Evolutionary conservation across 2,888 invertebrate genomes (phyloP).

Genomic region (Poecilobothrus nobilitatus): DNA sequence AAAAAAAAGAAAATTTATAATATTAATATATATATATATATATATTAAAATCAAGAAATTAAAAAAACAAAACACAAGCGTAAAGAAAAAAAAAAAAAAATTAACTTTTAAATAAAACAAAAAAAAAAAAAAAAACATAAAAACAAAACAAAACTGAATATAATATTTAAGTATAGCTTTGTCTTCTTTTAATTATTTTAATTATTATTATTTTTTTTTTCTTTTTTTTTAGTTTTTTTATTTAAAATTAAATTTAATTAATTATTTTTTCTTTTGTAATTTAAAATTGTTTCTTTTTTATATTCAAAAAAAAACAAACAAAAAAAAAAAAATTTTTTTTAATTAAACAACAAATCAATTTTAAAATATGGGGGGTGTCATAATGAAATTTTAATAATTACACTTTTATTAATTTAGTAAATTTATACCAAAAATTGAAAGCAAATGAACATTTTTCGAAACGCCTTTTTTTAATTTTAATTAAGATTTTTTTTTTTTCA

Average conservation of each 20-base stretch:
- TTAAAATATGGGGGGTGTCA: too few species aligned
- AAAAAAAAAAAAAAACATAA: conserved; percentile 20
- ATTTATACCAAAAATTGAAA: too few species aligned
- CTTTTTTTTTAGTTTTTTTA: conserved; percentile 22
- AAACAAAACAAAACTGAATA: conserved; percentile 21
- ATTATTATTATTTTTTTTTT: too few species aligned
- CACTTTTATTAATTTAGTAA: too few species aligned
- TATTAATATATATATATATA: conserved; percentile 15
- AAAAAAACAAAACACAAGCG: background rate
- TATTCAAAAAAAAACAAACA: conserved; percentile 17
- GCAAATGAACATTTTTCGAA: too few species aligned
- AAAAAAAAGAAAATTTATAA: conserved; percentile 23
- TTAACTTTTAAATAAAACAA: conserved; percentile 13
- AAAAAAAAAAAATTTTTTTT: background rate
- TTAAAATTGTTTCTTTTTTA: too few species aligned
- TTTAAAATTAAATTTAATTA: conserved; percentile 20
- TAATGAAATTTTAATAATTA: too few species aligned
- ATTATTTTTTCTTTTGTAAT: conserved; percentile 9
- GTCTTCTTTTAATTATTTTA: conserved; percentile 14
- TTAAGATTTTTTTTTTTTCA: too few species aligned
- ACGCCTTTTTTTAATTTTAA: too few species aligned
- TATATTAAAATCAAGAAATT: background rate
- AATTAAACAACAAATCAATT: too few species aligned
- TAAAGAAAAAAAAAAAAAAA: background rate
- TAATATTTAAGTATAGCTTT: conserved; percentile 18